Base-by-base conservation (phyloP, 2,113 vertebrate species). In the Eclectus roratus region DNA sequence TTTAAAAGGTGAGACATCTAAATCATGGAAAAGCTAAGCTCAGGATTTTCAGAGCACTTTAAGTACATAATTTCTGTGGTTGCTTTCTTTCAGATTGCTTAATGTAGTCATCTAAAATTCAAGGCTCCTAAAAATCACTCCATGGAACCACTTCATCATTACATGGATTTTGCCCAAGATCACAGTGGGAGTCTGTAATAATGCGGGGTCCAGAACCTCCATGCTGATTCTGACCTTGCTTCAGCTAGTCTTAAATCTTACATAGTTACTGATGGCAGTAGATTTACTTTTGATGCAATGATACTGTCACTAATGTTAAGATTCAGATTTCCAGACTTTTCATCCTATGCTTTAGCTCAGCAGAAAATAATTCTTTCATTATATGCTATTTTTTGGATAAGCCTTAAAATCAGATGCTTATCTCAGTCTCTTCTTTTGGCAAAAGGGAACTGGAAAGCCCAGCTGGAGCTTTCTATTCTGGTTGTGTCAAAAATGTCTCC, bases 121-220 rank as follows among this genome's bases (percentile, higher is more conserved):
- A 95, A 92, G 92, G 44, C 92, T 94, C 93, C 88, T 96, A 95
- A 97, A 97, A 97, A 95, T 96, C 94, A 46, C 96, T 87, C 80
- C 89, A 49, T 86, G 95, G 83, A 96, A 71, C 94, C 78, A 33
- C 80, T 93, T 80, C 92, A 88, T 80, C 70, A 50, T 50, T 88
- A 5, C 50, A 44, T 96, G 94, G 94, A 96, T 78, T 95, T 93
- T 93, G 80, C 80, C 92, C 88, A 93, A 96, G 88, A 93, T 95
- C 85, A 84, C 83, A 15, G 73, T 92, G 93, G 83, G 94, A 91
- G 69, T 49, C 49, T 71, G 35, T 27, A 68, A 39, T 33, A 66
- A 81, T n/a, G 60, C 77, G n/a, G 83, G 83, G 72, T 86, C 88
- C 94, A 95, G 65, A 93, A 92, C 63, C 77, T 81, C 19, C 96